Percentiles rank a stretch among this genome's conserved stretches.
Conservation (phyloP, 1,140 invertebrate genomes). For the Diorhabda elongata region DNA sequence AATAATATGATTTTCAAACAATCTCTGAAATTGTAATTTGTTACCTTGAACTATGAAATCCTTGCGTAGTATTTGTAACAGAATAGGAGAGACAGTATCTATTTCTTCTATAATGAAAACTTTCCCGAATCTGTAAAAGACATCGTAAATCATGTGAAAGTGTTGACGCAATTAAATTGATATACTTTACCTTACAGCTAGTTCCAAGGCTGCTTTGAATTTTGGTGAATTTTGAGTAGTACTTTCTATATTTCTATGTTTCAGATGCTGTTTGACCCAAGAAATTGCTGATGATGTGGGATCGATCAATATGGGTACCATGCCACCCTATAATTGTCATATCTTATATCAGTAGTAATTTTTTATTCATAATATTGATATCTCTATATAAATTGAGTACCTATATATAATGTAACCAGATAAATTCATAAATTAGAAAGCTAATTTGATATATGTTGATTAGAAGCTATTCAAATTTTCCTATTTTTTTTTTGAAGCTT, state of each 20-base stretch:
- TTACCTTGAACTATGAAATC: conserved; percentile 65
- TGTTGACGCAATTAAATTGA: conserved; percentile 15
- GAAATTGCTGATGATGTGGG: conserved; percentile 77
- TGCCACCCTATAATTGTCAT: conserved; percentile 46
- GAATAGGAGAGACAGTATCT: conserved; percentile 60
- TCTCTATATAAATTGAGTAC: no score
- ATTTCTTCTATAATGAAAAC: conserved; percentile 82
- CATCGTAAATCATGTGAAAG: conserved; percentile 5
- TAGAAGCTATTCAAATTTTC: no score
- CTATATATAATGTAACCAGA: no score
- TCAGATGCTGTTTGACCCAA: conserved; percentile 77
- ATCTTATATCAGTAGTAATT: no score
- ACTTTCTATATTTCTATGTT: conserved; percentile 64
- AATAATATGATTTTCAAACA: neutral
- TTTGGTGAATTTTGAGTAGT: conserved; percentile 75
- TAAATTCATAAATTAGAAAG: no score
- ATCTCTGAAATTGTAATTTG: neutral
- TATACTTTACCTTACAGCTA: conserved; percentile 62
- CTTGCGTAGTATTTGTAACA: conserved; percentile 64
- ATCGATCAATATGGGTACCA: conserved; percentile 79
- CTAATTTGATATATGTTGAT: no score
- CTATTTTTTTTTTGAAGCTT: no score
- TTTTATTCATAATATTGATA: no score
- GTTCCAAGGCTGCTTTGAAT: conserved; percentile 78
- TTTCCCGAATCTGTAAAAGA: conserved; percentile 78